These are phyloP conservation scores for Mastigias papua DNA, from an alignment of 30 jellyfish, hydroid and myxozoan genomes.

Conservation along the genomic window DNA sequence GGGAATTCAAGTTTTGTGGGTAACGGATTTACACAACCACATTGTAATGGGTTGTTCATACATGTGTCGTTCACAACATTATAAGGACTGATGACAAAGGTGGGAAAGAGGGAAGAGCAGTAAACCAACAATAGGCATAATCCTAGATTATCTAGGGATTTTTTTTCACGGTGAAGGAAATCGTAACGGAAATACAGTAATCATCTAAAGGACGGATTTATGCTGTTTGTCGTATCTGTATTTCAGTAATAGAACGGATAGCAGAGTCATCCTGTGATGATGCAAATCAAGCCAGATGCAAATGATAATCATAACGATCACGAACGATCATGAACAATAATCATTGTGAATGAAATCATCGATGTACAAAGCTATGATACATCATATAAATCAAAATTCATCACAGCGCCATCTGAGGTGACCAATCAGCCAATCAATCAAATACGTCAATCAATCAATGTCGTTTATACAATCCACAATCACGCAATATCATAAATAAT, in stretches of 20 bases:
- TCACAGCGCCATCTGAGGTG: no score
- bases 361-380: no score
- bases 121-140: neutral
- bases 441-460: no score
- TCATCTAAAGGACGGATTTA: neutral
- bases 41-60: neutral
- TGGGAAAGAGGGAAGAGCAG: neutral
- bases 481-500: no score
- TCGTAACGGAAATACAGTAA: neutral
- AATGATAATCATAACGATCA: neutral
- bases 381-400: no score
- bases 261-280: neutral
- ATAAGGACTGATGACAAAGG: neutral
- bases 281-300: neutral
- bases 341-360: no score
- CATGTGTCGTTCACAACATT: neutral
- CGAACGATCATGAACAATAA: no score
- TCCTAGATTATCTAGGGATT: neutral
- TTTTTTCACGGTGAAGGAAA: neutral
- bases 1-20: neutral
- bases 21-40: neutral
- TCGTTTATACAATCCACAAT: no score
- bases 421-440: no score
- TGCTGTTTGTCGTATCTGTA: neutral
- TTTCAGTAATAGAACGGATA: no score